Evolutionary conservation across 2,113 vertebrate species (phyloP).

Genomic region (Xerus inauris): DNA sequence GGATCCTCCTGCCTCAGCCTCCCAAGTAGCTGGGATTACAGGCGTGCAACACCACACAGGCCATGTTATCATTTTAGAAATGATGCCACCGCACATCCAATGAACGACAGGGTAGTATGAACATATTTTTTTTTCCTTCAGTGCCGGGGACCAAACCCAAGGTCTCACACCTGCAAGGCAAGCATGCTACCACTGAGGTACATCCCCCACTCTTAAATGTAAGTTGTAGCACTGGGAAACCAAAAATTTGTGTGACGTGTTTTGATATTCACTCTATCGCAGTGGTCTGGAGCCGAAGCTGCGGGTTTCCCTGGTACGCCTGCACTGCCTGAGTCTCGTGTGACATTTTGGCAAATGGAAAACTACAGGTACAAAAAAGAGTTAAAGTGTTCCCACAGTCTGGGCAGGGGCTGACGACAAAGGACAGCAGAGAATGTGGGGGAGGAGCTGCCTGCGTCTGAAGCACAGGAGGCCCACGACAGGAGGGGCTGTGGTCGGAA

Average conservation of each 20-base stretch:
- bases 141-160: background rate
- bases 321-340: background rate
- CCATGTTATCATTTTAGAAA: background rate
- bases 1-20: background rate
- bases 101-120: background rate
- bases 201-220: background rate
- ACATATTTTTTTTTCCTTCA: background rate
- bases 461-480: background rate
- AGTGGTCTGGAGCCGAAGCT: background rate
- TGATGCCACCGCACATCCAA: background rate
- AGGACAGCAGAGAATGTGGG: background rate
- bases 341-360: background rate
- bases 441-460: accelerated
- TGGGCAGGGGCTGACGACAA: background rate
- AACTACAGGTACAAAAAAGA: background rate
- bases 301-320: background rate
- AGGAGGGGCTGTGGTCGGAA: too few relatives aligned
- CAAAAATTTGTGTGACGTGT: background rate
- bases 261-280: background rate
- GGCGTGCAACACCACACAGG: too few relatives aligned
- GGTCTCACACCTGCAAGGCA: too few relatives aligned
- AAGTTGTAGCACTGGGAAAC: background rate
- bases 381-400: background rate
- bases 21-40: background rate
- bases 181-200: background rate